Base-by-base conservation (phyloP, 1,140 invertebrate species). In the Lordiphosa clarofinis region DNA sequence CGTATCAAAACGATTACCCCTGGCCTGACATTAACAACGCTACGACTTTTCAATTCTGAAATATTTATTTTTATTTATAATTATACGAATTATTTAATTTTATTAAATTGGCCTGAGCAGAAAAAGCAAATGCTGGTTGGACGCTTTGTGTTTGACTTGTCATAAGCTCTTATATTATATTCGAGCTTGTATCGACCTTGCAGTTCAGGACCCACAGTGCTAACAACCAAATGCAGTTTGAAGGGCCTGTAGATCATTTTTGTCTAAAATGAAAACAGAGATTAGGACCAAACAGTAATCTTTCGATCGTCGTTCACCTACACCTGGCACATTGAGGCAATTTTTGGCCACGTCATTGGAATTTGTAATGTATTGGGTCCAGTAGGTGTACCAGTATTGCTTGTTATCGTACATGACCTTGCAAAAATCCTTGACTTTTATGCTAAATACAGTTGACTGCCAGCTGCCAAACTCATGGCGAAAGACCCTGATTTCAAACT, bases 381-480 rank as follows among this genome's bases (percentile, higher is more conserved):
- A 35, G 6, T 11, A 12, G 0, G 2, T 31, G 13, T 49, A 40
- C 37, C 37, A 35, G 21, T 48, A 40, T 39, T 24, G 36, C 8
- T 11, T 56, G n/a, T 9, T 24, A 1, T 49, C 13, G 13, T 31
- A 56, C 6, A 56, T n/a, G 1, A 19, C 3, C 3, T 11, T 21
- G 21, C 55, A 56, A 0, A 15, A 11, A 15, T 56, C 54, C 6
- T 13, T 50, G 1, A 4, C 3, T 1, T 3, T 8, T 1, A 50
- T 9, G 19, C 4, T 38, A 9, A 19, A 50, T 37, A 50, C 8
- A 4, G 48, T 50, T 21, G 48, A 35, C n/a, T 10, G 19, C 48
- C 48, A 50, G 0, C 8, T 11, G 0, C 43, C 43, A 1, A 44
- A 12, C 15, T 56, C 54, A 15, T 28, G 28, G 0, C 28, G 42